Evolutionary conservation across 2,113 vertebrate genomes (phyloP), one percentile per base, ranked within the genome.

Genomic region (Malurus elegans): DNA sequence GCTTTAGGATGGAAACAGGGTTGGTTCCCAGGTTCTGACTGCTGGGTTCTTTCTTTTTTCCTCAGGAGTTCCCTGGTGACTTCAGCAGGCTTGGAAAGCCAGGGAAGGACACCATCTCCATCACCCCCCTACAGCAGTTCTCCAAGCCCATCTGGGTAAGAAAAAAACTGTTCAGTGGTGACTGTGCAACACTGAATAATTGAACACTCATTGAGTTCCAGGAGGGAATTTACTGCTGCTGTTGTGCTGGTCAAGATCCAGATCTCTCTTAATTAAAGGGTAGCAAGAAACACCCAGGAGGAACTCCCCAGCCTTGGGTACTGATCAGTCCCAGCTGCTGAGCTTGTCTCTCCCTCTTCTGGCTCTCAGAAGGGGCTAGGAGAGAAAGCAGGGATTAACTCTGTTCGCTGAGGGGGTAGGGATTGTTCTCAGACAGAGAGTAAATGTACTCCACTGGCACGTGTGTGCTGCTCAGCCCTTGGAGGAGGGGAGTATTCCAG

Each of bases 101-200:
- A 96, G 14, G 98, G 97, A 93, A 98, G 97, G 88, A 99, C 98
- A 19, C 97, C 98, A 0, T 98, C 98, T 62, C 98, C 98, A 21
- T 98, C 98, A 11, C 98, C 98, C 0, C 97, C 97, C 1, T 98
- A 97, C 57, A 97, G 95, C 90, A 95, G 96, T 66, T 98, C 98
- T 36, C 97, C 98, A 3, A 99, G 98, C 92, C 98, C 98, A 3
- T 98, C 98, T 10, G 96, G 98, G 99, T 99, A 97, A 98, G 98
- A 54, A 25, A 54, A 54, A 23, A 42, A 48, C 48, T 76, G 29
- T 28, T 79, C 14, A 6, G 14, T 72, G 50, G 9, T 91, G 32
- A 66, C 64, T 51, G 3, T 72, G 31, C 29, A 83, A 24, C 12
- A 24, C 2, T 54, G 54, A 44, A 58, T 65, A 15, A 31, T 28